phyloP scores from a whole-genome alignment of 2,888 invertebrate species.

The Trisateles emortualis region DNA sequence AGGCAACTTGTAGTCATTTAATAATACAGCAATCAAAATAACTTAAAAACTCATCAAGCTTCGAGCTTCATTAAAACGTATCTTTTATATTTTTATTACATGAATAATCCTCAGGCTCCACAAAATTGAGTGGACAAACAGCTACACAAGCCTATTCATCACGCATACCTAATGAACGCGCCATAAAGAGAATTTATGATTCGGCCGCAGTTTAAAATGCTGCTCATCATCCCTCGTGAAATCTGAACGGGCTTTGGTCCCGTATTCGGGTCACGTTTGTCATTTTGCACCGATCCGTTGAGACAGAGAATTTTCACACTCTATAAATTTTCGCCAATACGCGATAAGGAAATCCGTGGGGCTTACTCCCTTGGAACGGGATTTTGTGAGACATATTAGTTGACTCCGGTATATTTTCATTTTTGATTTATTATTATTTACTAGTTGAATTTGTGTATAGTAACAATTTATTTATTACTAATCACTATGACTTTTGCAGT shows the following conservation, averaged over 20 bases:
- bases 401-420: constrained; percentile 45
- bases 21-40: too few relatives aligned
- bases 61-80: too few relatives aligned
- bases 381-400: constrained; percentile 53
- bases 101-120: background rate
- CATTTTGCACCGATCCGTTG: constrained; percentile 72
- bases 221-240: constrained; percentile 10
- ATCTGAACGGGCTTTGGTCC: constrained; percentile 37
- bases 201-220: constrained; percentile 26
- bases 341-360: constrained; percentile 64
- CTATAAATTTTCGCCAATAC: constrained; percentile 76
- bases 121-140: background rate
- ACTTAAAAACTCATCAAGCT: too few relatives aligned
- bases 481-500: too few relatives aligned
- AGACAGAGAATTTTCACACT: constrained; percentile 77
- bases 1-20: too few relatives aligned
- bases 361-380: constrained; percentile 53
- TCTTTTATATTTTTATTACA: background rate
- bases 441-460: background rate
- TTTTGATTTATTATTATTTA: constrained; percentile 39
- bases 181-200: constrained; percentile 18
- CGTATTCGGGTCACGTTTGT: constrained; percentile 73
- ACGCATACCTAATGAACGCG: constrained; percentile 11
- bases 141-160: constrained; percentile 5
- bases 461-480: background rate